phyloP scores from a whole-genome alignment of 2,888 invertebrate species.

The Bellardia pandia region DNA sequence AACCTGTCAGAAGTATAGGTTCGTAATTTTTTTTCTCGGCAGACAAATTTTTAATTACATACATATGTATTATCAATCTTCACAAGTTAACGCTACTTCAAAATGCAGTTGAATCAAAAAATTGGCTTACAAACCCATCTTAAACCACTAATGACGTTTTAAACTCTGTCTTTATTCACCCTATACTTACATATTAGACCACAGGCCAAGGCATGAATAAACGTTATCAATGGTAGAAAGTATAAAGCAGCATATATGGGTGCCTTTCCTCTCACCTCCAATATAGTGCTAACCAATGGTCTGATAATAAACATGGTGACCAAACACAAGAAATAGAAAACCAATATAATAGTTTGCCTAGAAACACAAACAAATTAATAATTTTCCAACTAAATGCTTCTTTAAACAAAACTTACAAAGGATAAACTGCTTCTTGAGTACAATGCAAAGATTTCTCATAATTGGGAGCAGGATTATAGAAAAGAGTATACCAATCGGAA shows the following conservation, averaged over 20 bases:
- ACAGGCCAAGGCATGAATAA: constrained; percentile 94
- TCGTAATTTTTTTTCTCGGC: no score
- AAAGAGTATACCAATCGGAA: constrained; percentile 98
- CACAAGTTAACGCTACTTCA: no score
- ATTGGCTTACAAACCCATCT: no score
- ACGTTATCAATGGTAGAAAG: constrained; percentile 94
- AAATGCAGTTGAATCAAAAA: no score
- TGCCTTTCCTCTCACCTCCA: constrained; percentile 89
- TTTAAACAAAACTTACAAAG: constrained; percentile 89
- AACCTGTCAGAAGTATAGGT: no score
- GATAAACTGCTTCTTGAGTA: constrained; percentile 99
- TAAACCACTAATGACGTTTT: no score
- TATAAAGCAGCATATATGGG: constrained; percentile 97
- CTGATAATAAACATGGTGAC: constrained; percentile 91
- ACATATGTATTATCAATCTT: no score
- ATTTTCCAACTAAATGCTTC: neutral
- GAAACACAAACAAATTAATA: constrained; percentile 50
- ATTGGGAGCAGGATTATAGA: constrained; percentile 96
- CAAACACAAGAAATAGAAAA: constrained; percentile 94
- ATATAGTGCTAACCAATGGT: constrained; percentile 89
- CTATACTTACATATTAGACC: constrained; percentile 93
- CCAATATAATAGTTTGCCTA: constrained; percentile 96
- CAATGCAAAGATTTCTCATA: constrained; percentile 95
- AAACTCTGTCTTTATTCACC: no score
- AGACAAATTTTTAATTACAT: no score